Percentiles rank a stretch among this genome's conserved stretches.
These are phyloP conservation scores for Euzophera pinguis DNA, from an alignment of 2,888 invertebrate genomes.

Conservation along the genomic window DNA sequence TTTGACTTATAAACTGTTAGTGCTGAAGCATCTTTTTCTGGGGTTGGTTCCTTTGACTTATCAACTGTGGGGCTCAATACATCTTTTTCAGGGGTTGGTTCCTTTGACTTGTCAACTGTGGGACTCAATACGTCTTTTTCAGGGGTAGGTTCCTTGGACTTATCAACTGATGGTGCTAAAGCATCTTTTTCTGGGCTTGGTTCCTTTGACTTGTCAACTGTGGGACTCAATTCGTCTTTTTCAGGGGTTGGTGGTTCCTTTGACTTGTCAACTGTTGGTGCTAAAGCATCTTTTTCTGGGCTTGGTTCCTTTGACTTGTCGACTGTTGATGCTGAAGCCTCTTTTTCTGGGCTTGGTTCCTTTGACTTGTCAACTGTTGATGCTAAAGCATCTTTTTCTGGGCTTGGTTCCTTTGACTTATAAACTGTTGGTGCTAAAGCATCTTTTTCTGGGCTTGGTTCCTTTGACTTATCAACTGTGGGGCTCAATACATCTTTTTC, in stretches of 20 bases:
- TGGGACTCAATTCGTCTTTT: background rate
- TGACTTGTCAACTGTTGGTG: conserved; percentile 1
- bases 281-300: background rate
- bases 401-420: background rate
- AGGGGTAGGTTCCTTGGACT: background rate
- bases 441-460: conserved; percentile 1
- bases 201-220: background rate
- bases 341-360: background rate
- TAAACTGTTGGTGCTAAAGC: background rate
- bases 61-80: background rate
- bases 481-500: background rate
- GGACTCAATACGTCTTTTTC: background rate
- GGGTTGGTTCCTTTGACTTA: background rate
- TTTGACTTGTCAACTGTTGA: background rate
- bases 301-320: conserved; percentile 1
- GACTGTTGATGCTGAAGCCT: background rate
- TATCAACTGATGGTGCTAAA: background rate
- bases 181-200: background rate
- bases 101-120: background rate
- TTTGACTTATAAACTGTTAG: background rate
- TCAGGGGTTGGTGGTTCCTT: conserved; percentile 14
- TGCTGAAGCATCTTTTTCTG: background rate
- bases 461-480: conserved; percentile 13
- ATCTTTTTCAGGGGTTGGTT: background rate
- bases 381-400: background rate